Base-by-base conservation (phyloP, 2,888 invertebrate genomes). In the Corbicula japonica region DNA sequence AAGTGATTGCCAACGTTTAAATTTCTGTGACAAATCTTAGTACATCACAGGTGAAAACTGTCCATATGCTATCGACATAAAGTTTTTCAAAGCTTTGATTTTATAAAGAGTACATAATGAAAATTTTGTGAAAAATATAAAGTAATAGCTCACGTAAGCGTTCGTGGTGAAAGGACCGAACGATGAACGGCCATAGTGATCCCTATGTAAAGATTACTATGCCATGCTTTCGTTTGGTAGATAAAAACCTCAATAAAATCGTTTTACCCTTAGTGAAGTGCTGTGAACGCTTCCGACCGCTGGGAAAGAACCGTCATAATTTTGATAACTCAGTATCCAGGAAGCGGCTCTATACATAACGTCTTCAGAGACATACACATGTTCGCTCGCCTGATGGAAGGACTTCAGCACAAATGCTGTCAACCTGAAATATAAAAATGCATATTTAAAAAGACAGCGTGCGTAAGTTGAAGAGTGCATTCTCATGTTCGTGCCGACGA, bases 351-450 rank as follows among this genome's bases (percentile, higher is more conserved):
- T 94, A 12, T 94, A 93, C 66, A 97, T 95, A 12, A 97, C 95
- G 28, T 92, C 84, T 18, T 93, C 91, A 0, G 71, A 56, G 2
- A 83, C 61, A 30, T 60, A 77, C 12, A 97, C 96, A 90, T 96
- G 96, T 2, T 86, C 26, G 70, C 91, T 94, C 0, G 97, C 97
- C 93, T 96, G 96, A 71, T 95, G 95, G 93, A 98, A 96, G 0
- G 97, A 96, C 86, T 96, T 95, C 1, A 96, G 95, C 0, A 97
- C 97, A 91, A 97, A 97, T 0, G 97, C 97, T 1, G 97, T 97
- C 77, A 98, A 94, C 97, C 96, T 96, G 85, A 8, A 78, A 63
- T 10, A 18, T 18, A 50, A 18, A 44, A 28, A 15, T 15, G n/a
- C n/a, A n/a, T 1, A 26, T 0, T 38, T 38, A 23, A 23, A 8